Evolutionary conservation across 2,797 vertebrate species (phyloP).

Genomic region (Esox lucius): DNA sequence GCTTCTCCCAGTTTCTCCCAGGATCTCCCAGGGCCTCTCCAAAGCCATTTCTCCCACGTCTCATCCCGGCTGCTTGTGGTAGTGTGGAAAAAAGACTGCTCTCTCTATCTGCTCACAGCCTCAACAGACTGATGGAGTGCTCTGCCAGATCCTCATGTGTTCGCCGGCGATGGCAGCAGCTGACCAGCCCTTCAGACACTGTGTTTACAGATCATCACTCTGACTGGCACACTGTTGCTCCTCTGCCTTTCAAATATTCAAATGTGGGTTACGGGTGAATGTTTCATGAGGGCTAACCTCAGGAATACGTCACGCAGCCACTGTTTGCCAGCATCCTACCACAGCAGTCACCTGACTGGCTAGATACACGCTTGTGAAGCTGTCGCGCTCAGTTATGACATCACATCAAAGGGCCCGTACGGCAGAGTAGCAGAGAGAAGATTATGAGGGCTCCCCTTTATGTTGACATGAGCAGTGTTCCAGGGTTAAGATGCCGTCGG

Average conservation of each 20-base stretch:
- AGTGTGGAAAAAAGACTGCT: not conserved
- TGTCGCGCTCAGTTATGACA: slow-evolving; percentile 58
- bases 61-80: not conserved
- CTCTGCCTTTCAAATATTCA: slow-evolving; percentile 68
- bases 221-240: slow-evolving; percentile 50
- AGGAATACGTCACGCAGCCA: slow-evolving; percentile 38
- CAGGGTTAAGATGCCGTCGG: slow-evolving; percentile 15
- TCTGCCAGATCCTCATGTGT: slow-evolving; percentile 2
- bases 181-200: not conserved
- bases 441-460: slow-evolving; percentile 10
- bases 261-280: slow-evolving; percentile 70
- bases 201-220: slow-evolving; percentile 12
- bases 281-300: slow-evolving; percentile 68
- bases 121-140: not conserved
- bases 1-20: not conserved
- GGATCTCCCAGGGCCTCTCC: no score
- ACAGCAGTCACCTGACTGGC: slow-evolving; percentile 48
- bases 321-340: slow-evolving; percentile 56
- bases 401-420: slow-evolving; percentile 33
- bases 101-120: slow-evolving; percentile 1
- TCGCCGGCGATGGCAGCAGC: not conserved
- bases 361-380: slow-evolving; percentile 40
- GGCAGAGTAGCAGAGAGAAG: slow-evolving; percentile 23
- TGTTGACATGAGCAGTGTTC: not conserved
- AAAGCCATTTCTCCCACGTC: no score